phyloP scores from a whole-genome alignment of 35 echinoderm and acorn worm genomes.

The Acanthaster planci region DNA sequence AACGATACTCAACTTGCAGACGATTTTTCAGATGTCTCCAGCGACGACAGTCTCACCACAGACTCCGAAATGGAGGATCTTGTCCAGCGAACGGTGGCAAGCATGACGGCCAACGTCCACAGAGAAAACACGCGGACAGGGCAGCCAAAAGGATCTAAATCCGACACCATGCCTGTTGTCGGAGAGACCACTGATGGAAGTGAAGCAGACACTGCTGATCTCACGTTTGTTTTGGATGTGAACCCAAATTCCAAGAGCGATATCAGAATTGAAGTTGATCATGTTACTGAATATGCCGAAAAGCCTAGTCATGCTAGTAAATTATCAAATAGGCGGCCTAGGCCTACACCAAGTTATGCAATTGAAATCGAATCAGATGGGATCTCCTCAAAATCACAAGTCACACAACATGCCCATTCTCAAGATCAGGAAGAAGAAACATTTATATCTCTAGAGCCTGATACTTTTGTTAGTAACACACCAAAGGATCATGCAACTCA shows the following conservation, averaged over 20 bases:
- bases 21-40: background rate
- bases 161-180: background rate
- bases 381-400: background rate
- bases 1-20: background rate
- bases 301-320: too few species aligned
- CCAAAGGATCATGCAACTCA: too few species aligned
- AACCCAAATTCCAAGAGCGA: background rate
- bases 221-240: background rate
- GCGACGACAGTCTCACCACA: background rate
- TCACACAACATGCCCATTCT: too few species aligned
- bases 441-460: background rate
- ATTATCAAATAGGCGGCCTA: background rate
- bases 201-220: background rate
- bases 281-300: background rate
- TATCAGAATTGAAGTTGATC: background rate
- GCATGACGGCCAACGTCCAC: background rate
- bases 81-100: background rate
- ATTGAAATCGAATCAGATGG: background rate
- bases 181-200: background rate
- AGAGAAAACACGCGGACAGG: background rate
- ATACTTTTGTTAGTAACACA: too few species aligned
- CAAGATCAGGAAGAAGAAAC: background rate
- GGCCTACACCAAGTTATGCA: background rate
- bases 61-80: conserved; percentile 2
- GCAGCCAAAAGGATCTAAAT: too few species aligned